Base-by-base conservation (phyloP, 2,888 invertebrate species). In the Protodeltote pygarga region DNA sequence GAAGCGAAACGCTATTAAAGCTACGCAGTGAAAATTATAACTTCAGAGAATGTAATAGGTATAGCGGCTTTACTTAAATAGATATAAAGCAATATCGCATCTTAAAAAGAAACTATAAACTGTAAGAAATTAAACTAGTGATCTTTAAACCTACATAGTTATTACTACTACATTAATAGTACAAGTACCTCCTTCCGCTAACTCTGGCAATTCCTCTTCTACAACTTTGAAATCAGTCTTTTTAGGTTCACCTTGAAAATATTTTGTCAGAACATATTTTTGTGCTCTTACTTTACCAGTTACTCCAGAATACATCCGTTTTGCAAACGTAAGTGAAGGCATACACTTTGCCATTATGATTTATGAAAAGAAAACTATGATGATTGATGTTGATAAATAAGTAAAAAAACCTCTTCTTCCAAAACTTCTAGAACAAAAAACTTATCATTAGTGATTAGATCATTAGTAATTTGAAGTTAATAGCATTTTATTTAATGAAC, bases 191-290 rank as follows among this genome's bases (percentile, higher is more conserved):
- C 95, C 95, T 87, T 95, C 92, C 75, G 94, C 90, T 9, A 96
- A 70, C 16, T 93, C 87, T 0, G 94, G 94, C 29, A 96, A 75
- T 41, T 94, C 93, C 79, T 96, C 95, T 78, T 95, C 95, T 1
- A 94, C 92, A 10, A 96, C 79, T 76, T 93, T 83, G 47, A 96
- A 93, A 81, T 96, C 95, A 2, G 90, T 85, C 46, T 86, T 81
- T 72, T 94, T 94, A 2, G 96, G 95, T 70, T 93, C 92, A 0
- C 95, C 95, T 60, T 93, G 87, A 74, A 96, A 95, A 66, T 93
- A 89, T 68, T 94, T 94, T 0, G 87, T 93, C 8, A 95, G 80
- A 10, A 95, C 91, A 85, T 94, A 95, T 79, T 94, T 95, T 73
- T 93, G 94, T 2, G 94, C 93, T 53, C 85, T 90, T 17, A 94